These are phyloP conservation scores for Halcyon chelicuti DNA, from an alignment of 2,797 vertebrate species.

Conservation along the genomic window DNA sequence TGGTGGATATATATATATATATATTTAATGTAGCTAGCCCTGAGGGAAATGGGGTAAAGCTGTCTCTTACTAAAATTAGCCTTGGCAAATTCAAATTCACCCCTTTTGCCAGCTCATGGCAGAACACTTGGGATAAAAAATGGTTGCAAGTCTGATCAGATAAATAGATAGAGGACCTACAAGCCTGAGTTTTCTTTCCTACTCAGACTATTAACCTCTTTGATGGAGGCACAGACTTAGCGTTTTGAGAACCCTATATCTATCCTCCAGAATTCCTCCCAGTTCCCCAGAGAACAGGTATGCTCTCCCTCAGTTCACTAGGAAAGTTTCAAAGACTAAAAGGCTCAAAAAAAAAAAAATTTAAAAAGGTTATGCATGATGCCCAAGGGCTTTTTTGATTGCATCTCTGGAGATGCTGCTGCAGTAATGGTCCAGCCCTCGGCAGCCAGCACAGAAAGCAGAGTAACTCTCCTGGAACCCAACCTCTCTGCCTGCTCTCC, in stretches of 20 bases:
- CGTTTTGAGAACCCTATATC: accelerated
- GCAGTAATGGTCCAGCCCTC: background rate
- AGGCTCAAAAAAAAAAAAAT: background rate
- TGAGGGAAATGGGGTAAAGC: background rate
- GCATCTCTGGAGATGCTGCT: background rate
- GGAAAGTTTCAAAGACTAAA: background rate
- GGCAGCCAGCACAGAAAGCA: background rate
- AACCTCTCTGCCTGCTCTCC: background rate
- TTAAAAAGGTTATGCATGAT: background rate
- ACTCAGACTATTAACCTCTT: background rate
- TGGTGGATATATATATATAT: background rate
- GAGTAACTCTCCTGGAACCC: background rate
- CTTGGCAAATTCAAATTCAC: background rate
- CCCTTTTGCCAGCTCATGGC: background rate
- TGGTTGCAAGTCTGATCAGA: background rate
- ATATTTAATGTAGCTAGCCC: background rate
- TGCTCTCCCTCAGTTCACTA: background rate
- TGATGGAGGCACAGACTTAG: background rate
- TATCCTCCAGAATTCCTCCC: background rate
- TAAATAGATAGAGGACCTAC: background rate
- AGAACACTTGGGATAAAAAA: background rate
- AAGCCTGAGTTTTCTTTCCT: background rate
- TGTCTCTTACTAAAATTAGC: slow-evolving; percentile 43
- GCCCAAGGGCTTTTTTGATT: background rate
- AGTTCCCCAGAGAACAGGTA: background rate